Base-by-base conservation (phyloP, 2,888 invertebrate genomes). In the Eupithecia inturbata region DNA sequence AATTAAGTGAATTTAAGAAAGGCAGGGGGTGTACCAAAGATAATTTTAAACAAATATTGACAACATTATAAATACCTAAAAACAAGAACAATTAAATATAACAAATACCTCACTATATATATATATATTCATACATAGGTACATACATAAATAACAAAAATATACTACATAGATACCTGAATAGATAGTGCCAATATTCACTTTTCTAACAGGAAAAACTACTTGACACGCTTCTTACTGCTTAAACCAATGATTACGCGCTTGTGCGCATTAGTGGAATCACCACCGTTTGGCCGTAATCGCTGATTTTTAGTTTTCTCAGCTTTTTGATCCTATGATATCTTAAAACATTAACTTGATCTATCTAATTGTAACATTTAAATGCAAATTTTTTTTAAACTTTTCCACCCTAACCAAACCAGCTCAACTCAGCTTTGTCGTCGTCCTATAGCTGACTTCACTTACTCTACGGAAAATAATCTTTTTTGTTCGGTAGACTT, bases 401-500 rank as follows among this genome's bases (percentile, higher is more conserved):
- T n/a, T n/a, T n/a, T n/a, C n/a, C n/a, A n/a, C 49, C 22, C 22
- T 53, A 26, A 53, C 22, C 22, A 49, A 49, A n/a, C 49, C n/a
- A 49, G 49, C 19, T n/a, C 9, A 45, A 45, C 45, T 45, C 19
- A n/a, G n/a, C 45, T 45, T 45, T 5, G 31, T 31, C 16, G 31
- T 31, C 31, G 4, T 62, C 31, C n/a, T 19, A 64, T 64, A 64
- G 36, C 66, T 66, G 22, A 39, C 66, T 41, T 5, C 14, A 41
- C 22, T 53, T 69, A 63, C 76, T 71, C 76, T 26, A 3, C 26
- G 70, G 70, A 73, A 66, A 74, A 73, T 74, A 57, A 31, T 66
- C 45, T 79, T 82, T 84, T 85, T 84, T 84, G 79, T 81, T 81
- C 78, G 73, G 78, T 78, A 79, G 81, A 78, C 79, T 82, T 82